Evolutionary conservation across 2,113 vertebrate genomes (phyloP), one percentile per base, ranked within the genome.

Genomic region (Alaudala cheleensis): DNA sequence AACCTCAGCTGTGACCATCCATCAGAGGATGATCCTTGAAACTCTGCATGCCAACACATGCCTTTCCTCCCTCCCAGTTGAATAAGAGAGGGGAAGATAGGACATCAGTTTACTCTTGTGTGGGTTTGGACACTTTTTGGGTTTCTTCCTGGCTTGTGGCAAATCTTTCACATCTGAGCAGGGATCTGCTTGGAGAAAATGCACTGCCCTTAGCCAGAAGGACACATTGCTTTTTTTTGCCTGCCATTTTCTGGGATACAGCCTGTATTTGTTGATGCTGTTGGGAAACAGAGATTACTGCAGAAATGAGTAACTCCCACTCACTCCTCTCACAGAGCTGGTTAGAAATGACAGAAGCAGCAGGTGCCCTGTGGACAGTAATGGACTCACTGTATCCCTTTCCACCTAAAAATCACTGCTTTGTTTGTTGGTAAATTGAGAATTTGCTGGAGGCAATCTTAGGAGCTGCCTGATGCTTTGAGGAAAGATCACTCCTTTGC

Each of bases 211-310:
- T 61, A 81, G 13, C 64, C 65, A 86, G 74, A 54, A 83, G 33
- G 56, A 66, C 5, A 14, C 12, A 3, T 2, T 40, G 23, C 5
- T 44, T 77, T 81, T 70, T 10, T 47, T 23, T 42, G 12, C 40
- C 25, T 74, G 64, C 15, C 8, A 3, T 83, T 92, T 93, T 85
- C 86, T 73, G 73, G 10, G 54, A 54, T 73, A 49, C n/a, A 82
- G 80, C 31, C n/a, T 60, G 39, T 18, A 33, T 93, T 95, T 95
- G 60, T 73, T 83, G 90, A 72, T 88, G 84, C 70, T 86, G 70
- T 94, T 81, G 71, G 83, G 86, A 95, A 95, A 90, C 26, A 51
- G 71, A 78, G 83, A 91, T 94, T 95, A 77, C 66, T 87, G 73
- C 83, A 95, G 73, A 83, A 95, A 91, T 28, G 10, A 94, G 81